Evolutionary conservation across 2,113 vertebrate genomes (phyloP).

Genomic region (Corythoichthys haematopterus): DNA sequence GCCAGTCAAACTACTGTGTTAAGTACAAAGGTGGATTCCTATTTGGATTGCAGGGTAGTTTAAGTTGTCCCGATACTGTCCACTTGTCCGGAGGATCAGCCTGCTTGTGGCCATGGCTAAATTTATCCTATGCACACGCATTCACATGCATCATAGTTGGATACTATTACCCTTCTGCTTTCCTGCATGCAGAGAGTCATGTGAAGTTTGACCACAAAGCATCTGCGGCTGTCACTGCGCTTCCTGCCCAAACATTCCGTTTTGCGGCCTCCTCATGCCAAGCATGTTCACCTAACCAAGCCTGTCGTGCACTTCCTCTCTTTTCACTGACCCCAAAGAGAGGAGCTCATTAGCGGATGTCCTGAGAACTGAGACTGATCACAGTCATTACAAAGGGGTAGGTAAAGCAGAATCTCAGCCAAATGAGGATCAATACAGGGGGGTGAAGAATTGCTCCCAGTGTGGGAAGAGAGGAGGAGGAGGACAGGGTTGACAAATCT

Average conservation of each 20-base stretch:
- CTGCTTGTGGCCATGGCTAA: constrained; percentile 55
- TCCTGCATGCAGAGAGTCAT: constrained; percentile 53
- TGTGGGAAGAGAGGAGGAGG: constrained; percentile 51
- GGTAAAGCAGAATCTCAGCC: constrained; percentile 15
- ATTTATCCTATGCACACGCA: constrained; percentile 63
- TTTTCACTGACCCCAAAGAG: constrained; percentile 17
- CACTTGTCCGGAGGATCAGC: constrained; percentile 29
- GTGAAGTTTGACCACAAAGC: constrained; percentile 60
- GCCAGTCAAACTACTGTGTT: constrained; percentile 42
- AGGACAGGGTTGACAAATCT: constrained; percentile 35
- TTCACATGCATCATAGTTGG: constrained; percentile 63
- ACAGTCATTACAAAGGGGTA: constrained; percentile 17
- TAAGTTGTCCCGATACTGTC: background rate
- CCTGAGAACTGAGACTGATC: constrained; percentile 24
- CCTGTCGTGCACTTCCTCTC: constrained; percentile 17
- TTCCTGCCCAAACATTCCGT: constrained; percentile 52
- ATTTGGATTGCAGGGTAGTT: constrained; percentile 37
- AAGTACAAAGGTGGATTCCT: constrained; percentile 57
- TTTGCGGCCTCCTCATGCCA: constrained; percentile 52
- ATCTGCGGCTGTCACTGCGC: constrained; percentile 46
- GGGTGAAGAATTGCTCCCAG: constrained; percentile 40
- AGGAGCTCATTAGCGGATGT: constrained; percentile 20
- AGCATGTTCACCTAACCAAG: constrained; percentile 41
- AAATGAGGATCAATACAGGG: constrained; percentile 58
- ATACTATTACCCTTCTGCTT: constrained; percentile 67